Evolutionary conservation across 2,113 vertebrate genomes (phyloP).

Genomic region (Bubo blakistoni): DNA sequence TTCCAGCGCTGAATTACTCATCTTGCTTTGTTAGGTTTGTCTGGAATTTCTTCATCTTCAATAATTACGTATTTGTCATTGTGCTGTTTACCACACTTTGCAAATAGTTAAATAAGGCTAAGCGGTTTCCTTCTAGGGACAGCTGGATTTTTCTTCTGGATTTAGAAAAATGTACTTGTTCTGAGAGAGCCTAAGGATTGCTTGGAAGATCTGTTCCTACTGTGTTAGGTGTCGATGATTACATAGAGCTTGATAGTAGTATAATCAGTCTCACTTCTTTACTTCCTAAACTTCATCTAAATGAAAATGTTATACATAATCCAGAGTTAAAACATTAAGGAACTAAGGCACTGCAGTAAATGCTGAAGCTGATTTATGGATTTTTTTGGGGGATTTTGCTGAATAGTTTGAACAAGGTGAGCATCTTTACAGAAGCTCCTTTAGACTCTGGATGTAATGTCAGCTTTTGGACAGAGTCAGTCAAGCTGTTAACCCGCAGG

Average conservation of each 20-base stretch:
- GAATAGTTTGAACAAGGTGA: not conserved
- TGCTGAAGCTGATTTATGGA: not conserved
- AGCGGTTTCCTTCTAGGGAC: not conserved
- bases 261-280: not conserved
- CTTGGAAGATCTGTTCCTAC: not conserved
- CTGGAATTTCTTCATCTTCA: not conserved
- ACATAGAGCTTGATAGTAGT: not conserved
- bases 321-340: not conserved
- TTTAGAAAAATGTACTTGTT: not conserved
- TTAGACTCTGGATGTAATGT: not conserved
- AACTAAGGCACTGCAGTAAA: not conserved
- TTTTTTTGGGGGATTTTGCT: not conserved
- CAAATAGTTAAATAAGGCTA: not conserved
- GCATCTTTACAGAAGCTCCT: not conserved
- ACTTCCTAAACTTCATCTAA: not conserved
- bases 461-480: not conserved
- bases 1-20: constrained; percentile 13
- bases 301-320: not conserved
- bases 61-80: not conserved
- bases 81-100: not conserved
- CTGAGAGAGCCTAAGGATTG: not conserved
- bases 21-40: constrained; percentile 3
- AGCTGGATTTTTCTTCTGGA: not conserved
- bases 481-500: not conserved
- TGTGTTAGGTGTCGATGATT: not conserved